phyloP scores from a whole-genome alignment of 2,888 invertebrate genomes.

The Dexiosoma caninum region DNA sequence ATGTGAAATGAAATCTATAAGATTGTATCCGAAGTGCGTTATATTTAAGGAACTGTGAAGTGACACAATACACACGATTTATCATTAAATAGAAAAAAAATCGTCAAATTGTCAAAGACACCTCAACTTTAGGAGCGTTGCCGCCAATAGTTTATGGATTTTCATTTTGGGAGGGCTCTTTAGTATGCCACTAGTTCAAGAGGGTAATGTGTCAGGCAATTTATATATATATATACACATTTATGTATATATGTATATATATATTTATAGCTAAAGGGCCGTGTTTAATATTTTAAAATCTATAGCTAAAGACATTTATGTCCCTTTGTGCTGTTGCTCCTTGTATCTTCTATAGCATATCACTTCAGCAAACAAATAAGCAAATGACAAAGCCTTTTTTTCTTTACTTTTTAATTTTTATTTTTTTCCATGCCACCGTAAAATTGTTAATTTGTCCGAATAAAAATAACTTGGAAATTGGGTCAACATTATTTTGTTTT shows the following conservation, averaged over 20 bases:
- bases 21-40: slow-evolving; percentile 14
- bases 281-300: background rate
- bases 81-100: slow-evolving; percentile 39
- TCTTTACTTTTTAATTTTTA: background rate
- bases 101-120: slow-evolving; percentile 11
- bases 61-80: slow-evolving; percentile 49
- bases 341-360: background rate
- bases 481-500: slow-evolving; percentile 44
- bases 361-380: slow-evolving; percentile 1
- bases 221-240: slow-evolving; percentile 27
- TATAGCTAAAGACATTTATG: background rate
- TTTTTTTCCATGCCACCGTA: background rate
- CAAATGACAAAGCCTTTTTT: slow-evolving; percentile 24
- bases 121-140: slow-evolving; percentile 34
- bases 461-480: slow-evolving; percentile 27
- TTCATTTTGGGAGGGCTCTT: background rate
- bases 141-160: slow-evolving; percentile 25
- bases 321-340: background rate
- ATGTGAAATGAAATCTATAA: slow-evolving; percentile 21
- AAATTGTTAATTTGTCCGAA: slow-evolving; percentile 7
- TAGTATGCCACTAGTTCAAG: slow-evolving; percentile 20
- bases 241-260: slow-evolving; percentile 21
- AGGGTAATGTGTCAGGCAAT: slow-evolving; percentile 57
- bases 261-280: background rate
- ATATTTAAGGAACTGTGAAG: slow-evolving; percentile 42